Evolutionary conservation across 1,140 invertebrate species (phyloP), one percentile per base, ranked within the genome.

Genomic region (Acromyrmex heyeri): DNA sequence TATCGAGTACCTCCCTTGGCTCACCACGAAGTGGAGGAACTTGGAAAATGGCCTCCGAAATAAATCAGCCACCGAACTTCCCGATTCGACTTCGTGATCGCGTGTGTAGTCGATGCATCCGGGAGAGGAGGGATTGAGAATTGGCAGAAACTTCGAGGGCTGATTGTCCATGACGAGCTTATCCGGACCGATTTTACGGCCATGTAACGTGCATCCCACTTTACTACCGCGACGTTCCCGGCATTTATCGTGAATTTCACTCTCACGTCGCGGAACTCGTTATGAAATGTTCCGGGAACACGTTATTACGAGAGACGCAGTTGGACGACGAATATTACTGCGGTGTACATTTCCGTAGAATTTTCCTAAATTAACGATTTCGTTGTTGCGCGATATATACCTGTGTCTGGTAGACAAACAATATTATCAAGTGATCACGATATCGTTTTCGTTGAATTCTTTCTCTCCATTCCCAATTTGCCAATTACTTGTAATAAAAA

Each of bases 121-220:
- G 5, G 3, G 12, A 24, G 24, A n/a, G 7, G 57, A 34, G 12
- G 57, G 21, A 44, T 38, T 50, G 55, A 21, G 83, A 69, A 89
- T 90, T 67, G 88, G 88, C 77, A 90, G 87, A 89, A 90, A 89
- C 85, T 90, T 89, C 64, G 72, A 77, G 61, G 69, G 81, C 88
- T 89, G 88, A 90, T 90, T 85, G 88, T 89, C 88, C 85, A 85
- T 90, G 88, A 90, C 88, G 88, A 79, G 85, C 89, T 90, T 75
- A 77, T 89, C 79, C 73, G 83, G 65, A 65, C 16, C 88, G 85
- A 87, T 82, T 90, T 90, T 90, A 90, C 78, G 86, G 86, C 79
- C 82, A 27, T 85, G 89, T 87, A 90, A 90, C 89, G 89, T 82
- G 88, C 67, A 83, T 90, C 62, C 85, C 85, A 85, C 79, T 90